Evolutionary conservation across 2,113 vertebrate genomes (phyloP), one percentile per base, ranked within the genome.

Genomic region (Patagioenas fasciata): DNA sequence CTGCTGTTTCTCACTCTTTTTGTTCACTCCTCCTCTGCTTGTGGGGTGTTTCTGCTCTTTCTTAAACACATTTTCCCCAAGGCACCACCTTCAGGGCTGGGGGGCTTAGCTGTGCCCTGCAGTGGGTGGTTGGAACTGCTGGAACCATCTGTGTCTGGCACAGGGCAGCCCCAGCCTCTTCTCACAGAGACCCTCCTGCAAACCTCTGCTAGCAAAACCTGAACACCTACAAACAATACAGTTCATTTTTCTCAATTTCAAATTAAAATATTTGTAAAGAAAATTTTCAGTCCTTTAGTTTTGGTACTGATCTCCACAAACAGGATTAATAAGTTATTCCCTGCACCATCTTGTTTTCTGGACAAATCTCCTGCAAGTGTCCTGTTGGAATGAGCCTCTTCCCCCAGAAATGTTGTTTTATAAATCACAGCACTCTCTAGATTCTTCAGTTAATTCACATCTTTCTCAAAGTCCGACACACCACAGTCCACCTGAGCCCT

Each of bases 31-130:
- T 56, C 3, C 2, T 57, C 47, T 73, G 20, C 10, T 26, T 51
- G 14, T 23, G 14, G 4, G 1, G 2, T 3, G 42, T 51, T 73
- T 87, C 20, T 57, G 7, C 11, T 24, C 44, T 38, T 74, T 31
- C 29, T 40, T n/a, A 56, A 47, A 36, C 8, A 31, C 2, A 0
- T 32, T 62, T 85, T 70, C 8, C 26, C 18, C 0, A 0, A 44
- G 51, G 36, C 2, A 0, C 11, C 34, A 26, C 14, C 12, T 9
- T 6, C 32, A 15, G 5, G 10, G 19, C 20, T 0, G 0, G 6
- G 2, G 10, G 47, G n/a, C 29, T 70, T 13, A 47, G 50, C 50
- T 0, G 0, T 20, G 25, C 23, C 31, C 44, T 4, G 1, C 1
- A 0, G 3, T 11, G 57, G 9, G 44, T 23, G 0, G 12, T 2